These are phyloP conservation scores for Iguana delicatissima DNA, from an alignment of 2,797 vertebrate genomes.

Conservation along the genomic window DNA sequence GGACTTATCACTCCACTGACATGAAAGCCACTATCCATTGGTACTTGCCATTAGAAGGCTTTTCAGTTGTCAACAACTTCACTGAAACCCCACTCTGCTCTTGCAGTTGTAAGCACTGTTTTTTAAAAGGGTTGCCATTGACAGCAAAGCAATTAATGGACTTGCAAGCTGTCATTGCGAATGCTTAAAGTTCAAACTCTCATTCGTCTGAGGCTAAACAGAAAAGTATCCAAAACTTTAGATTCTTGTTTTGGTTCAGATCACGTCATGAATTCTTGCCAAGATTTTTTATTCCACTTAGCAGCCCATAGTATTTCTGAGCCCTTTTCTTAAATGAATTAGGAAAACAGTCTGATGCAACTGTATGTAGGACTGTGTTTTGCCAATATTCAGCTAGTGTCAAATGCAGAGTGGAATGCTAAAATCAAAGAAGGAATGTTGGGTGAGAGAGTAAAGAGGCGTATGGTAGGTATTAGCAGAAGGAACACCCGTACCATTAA, in stretches of 20 bases:
- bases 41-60: background rate
- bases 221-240: background rate
- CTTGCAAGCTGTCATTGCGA: too few species aligned
- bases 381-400: background rate
- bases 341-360: background rate
- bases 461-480: background rate
- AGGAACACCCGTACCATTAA: background rate
- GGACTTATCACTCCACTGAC: too few species aligned
- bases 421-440: background rate
- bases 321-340: background rate
- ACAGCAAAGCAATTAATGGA: background rate
- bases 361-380: too few species aligned
- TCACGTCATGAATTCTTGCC: background rate
- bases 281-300: background rate
- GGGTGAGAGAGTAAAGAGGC: background rate
- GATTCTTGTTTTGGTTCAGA: background rate
- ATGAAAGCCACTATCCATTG: background rate
- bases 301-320: background rate
- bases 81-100: background rate
- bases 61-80: background rate
- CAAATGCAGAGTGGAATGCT: background rate
- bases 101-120: background rate
- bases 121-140: background rate
- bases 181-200: background rate
- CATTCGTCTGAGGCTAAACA: background rate